Evolutionary conservation across 2,888 invertebrate species (phyloP).

Genomic region (Amblyjoppa fuscipennis): DNA sequence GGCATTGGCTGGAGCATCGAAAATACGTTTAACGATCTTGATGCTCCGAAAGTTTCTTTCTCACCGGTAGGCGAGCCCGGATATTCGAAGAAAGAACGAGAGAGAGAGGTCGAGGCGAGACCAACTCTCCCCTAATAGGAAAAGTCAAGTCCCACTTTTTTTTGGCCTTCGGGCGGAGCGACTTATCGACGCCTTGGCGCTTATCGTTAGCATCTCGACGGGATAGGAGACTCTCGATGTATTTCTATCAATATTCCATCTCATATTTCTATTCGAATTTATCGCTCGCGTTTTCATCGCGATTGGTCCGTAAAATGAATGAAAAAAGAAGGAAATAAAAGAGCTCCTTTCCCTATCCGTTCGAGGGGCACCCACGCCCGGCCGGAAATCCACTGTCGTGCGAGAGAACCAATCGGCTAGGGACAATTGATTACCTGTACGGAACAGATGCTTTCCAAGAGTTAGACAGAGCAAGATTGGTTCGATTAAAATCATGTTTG

Average conservation of each 20-base stretch:
- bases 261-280: background rate
- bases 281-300: background rate
- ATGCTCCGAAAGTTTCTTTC: constrained; percentile 14
- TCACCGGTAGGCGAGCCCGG: background rate
- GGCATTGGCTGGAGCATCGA: background rate
- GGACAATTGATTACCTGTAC: constrained; percentile 10
- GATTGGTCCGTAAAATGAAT: background rate
- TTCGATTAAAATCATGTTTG: background rate
- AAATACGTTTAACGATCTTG: constrained; percentile 14
- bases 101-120: background rate
- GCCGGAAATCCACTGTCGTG: background rate
- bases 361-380: background rate
- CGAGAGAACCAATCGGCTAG: background rate
- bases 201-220: background rate
- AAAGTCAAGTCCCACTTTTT: constrained; percentile 6
- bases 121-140: constrained; percentile 16
- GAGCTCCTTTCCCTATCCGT: background rate
- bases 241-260: constrained; percentile 12
- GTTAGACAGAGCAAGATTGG: background rate
- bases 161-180: constrained; percentile 4
- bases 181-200: constrained; percentile 14
- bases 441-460: background rate
- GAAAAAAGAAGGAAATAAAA: background rate
- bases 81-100: background rate
- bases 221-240: background rate